Evolutionary conservation across 2,797 vertebrate species (phyloP).

Genomic region (Catostomus latipinnis): DNA sequence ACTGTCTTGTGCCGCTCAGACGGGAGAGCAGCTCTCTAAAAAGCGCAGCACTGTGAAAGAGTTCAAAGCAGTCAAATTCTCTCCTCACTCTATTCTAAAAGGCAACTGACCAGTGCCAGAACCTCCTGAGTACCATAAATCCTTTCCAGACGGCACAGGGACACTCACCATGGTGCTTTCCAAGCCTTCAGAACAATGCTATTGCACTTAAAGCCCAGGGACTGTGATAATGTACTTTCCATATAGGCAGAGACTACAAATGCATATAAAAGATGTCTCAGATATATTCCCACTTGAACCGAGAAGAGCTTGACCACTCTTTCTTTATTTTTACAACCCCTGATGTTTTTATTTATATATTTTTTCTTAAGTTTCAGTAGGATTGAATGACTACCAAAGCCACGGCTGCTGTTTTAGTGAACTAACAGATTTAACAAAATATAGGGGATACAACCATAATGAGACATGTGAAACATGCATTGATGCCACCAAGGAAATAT

Average conservation of each 20-base stretch:
- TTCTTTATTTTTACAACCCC: slow-evolving; percentile 67
- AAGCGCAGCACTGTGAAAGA: slow-evolving; percentile 66
- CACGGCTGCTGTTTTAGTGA: slow-evolving; percentile 54
- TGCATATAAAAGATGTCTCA: slow-evolving; percentile 72
- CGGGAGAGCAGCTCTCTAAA: slow-evolving; percentile 62
- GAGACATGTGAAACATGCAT: slow-evolving; percentile 32
- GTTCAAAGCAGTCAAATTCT: slow-evolving; percentile 80
- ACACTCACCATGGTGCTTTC: slow-evolving; percentile 62
- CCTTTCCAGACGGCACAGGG: slow-evolving; percentile 68
- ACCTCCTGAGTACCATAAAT: slow-evolving; percentile 78
- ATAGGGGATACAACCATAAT: slow-evolving; percentile 46
- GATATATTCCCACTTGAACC: slow-evolving; percentile 69
- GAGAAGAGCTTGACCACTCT: slow-evolving; percentile 64
- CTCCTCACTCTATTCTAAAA: slow-evolving; percentile 75
- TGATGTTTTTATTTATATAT: slow-evolving; percentile 60
- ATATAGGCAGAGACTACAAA: slow-evolving; percentile 69
- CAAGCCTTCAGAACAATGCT: slow-evolving; percentile 72
- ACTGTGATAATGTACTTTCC: slow-evolving; percentile 76
- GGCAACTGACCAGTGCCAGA: slow-evolving; percentile 77
- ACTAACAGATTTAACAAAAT: slow-evolving; percentile 51
- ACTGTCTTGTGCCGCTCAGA: slow-evolving; percentile 72
- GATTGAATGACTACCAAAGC: slow-evolving; percentile 67
- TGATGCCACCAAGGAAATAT: slow-evolving; percentile 40
- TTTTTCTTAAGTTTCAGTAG: slow-evolving; percentile 58
- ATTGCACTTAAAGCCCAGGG: slow-evolving; percentile 67